phyloP scores from a whole-genome alignment of 1,140 invertebrate species.

The Leptopilina boulardi region DNA sequence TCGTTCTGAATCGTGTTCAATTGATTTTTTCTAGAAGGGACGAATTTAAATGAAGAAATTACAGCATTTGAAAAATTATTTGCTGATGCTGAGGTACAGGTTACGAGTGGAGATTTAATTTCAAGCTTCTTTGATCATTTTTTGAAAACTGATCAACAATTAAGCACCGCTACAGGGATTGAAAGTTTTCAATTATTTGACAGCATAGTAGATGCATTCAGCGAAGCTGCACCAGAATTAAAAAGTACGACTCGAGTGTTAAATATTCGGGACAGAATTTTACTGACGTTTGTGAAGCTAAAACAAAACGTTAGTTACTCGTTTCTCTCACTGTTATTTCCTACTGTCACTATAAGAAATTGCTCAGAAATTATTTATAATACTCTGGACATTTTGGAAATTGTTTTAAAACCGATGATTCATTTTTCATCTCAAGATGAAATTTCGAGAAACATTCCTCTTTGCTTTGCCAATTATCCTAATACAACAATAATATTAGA shows the following conservation, averaged over 20 bases:
- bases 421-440: constrained; percentile 45
- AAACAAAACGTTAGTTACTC: constrained; percentile 52
- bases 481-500: constrained; percentile 51
- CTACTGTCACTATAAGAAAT: constrained; percentile 44
- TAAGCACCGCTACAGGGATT: constrained; percentile 45
- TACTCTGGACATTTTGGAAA: constrained; percentile 37
- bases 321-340: constrained; percentile 48
- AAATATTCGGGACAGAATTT: constrained; percentile 40
- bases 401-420: constrained; percentile 46
- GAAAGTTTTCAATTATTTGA: constrained; percentile 46
- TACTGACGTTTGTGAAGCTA: constrained; percentile 51
- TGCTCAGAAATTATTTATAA: constrained; percentile 45
- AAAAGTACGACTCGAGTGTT: not conserved
- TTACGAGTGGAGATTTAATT: constrained; percentile 18
- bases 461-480: constrained; percentile 47
- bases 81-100: constrained; percentile 35
- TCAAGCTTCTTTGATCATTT: constrained; percentile 38
- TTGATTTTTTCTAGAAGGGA: too few species aligned
- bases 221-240: not conserved
- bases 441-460: constrained; percentile 45
- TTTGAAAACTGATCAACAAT: constrained; percentile 40
- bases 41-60: not conserved
- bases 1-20: too few species aligned
- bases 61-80: not conserved
- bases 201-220: constrained; percentile 35